Conservation (phyloP, 2,113 vertebrate species). For the Paedocypris sp. region DNA sequence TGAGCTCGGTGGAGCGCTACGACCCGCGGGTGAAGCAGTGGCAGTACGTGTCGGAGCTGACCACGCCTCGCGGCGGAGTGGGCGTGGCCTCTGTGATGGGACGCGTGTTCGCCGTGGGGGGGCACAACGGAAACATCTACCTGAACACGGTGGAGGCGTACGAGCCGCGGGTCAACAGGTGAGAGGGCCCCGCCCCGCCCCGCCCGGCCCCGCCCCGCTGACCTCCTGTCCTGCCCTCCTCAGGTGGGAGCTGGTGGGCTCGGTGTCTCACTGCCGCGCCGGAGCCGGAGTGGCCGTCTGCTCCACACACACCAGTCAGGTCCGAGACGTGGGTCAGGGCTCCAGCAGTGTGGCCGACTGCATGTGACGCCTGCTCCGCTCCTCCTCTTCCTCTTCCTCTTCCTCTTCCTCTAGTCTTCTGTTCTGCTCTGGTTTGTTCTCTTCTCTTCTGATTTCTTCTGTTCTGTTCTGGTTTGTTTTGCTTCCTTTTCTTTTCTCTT, state of each 20-base stretch:
- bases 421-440: background rate
- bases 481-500: too few relatives aligned
- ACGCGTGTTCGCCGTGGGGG: constrained; percentile 88
- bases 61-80: constrained; percentile 85
- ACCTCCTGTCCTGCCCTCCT: background rate
- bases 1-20: constrained; percentile 90
- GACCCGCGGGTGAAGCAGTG: constrained; percentile 81
- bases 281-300: constrained; percentile 90
- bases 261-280: constrained; percentile 90
- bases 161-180: constrained; percentile 88
- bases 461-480: too few relatives aligned
- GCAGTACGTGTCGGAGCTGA: constrained; percentile 87
- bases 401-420: background rate
- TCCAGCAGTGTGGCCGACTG: constrained; percentile 91
- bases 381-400: background rate
- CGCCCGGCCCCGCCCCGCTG: too few relatives aligned
- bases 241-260: constrained; percentile 93
- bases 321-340: constrained; percentile 83
- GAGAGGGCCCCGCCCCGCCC: too few relatives aligned
- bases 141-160: constrained; percentile 95
- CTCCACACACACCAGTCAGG: constrained; percentile 77
- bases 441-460: background rate
- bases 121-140: constrained; percentile 93
- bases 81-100: constrained; percentile 93
- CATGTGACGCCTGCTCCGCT: too few relatives aligned